phyloP scores from a whole-genome alignment of 2,113 vertebrate species.

The Nannobrachium achirus region DNA sequence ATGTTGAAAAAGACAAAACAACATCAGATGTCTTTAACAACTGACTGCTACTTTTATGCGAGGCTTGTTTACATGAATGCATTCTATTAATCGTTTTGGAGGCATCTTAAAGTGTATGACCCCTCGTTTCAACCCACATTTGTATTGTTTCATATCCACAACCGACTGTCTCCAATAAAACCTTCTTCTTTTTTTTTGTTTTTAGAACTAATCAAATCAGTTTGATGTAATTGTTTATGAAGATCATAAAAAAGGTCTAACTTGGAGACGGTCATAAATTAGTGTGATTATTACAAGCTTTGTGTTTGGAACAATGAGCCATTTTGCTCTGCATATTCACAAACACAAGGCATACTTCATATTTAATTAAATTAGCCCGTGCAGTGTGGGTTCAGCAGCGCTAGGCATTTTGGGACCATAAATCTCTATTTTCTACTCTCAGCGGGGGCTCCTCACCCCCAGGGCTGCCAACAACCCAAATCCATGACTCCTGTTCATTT shows the following conservation, averaged over 20 bases:
- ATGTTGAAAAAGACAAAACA: constrained; percentile 30
- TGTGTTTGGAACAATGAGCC: constrained; percentile 53
- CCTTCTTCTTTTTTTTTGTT: constrained; percentile 37
- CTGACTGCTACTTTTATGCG: constrained; percentile 29
- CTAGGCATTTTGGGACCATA: constrained; percentile 30
- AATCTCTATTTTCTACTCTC: constrained; percentile 31
- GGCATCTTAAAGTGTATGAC: neutral
- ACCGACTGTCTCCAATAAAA: constrained; percentile 27
- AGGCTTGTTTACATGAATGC: constrained; percentile 36
- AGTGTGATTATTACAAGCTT: constrained; percentile 40
- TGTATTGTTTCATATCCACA: constrained; percentile 24
- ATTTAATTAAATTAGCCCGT: constrained; percentile 47
- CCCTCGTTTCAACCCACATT: constrained; percentile 22
- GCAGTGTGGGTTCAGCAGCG: constrained; percentile 8
- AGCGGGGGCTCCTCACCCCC: constrained; percentile 9
- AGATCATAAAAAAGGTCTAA: constrained; percentile 47
- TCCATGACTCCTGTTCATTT: constrained; percentile 31
- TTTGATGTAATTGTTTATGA: constrained; percentile 59
- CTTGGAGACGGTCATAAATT: constrained; percentile 45
- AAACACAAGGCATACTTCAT: constrained; percentile 50
- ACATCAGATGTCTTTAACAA: constrained; percentile 1
- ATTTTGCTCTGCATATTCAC: constrained; percentile 47
- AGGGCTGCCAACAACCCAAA: constrained; percentile 33
- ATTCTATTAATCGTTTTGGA: constrained; percentile 25
- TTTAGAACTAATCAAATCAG: constrained; percentile 46